A percentile compares a stretch with the other conserved stretches of the same genome.
Conservation (phyloP, 1,140 invertebrate species). For the Penaeus chinensis region DNA sequence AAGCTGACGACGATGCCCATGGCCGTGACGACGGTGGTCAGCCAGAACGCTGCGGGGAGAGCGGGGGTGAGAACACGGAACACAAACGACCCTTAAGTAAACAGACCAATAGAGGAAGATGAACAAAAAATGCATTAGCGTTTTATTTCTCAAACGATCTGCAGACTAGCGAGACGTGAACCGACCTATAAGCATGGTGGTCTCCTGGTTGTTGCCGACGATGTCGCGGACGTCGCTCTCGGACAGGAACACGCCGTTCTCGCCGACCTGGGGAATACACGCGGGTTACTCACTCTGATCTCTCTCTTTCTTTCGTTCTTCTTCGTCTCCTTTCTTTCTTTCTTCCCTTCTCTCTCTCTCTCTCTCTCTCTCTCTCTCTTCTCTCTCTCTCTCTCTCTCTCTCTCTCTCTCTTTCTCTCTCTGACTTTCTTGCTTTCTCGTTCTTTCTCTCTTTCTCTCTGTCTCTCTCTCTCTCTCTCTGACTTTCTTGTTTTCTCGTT, state of each 20-base stretch:
- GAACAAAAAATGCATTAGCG: neutral
- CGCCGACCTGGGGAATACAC: conserved; percentile 31
- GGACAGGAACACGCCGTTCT: conserved; percentile 39
- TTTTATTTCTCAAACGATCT: neutral
- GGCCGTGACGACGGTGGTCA: conserved; percentile 67
- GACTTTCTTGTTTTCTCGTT: conserved; percentile 57
- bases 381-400: conserved; percentile 61
- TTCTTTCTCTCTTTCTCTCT: too few relatives aligned
- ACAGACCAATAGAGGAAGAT: neutral
- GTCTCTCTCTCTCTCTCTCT: neutral
- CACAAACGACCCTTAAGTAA: neutral
- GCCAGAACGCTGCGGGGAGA: conserved; percentile 41
- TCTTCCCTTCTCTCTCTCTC: neutral
- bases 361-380: conserved; percentile 62
- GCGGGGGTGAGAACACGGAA: neutral
- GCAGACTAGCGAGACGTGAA: neutral
- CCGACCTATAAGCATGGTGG: conserved; percentile 32
- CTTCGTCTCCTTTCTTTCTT: neutral
- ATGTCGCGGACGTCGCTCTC: conserved; percentile 23
- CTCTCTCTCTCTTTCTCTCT: neutral
- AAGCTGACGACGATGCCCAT: conserved; percentile 69
- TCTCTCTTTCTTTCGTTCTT: neutral
- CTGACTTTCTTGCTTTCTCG: conserved; percentile 60
- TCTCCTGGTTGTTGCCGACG: conserved; percentile 32
- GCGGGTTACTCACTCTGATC: neutral